Evolutionary conservation across 2,888 invertebrate genomes (phyloP).

Genomic region (Subacronicta megacephala): DNA sequence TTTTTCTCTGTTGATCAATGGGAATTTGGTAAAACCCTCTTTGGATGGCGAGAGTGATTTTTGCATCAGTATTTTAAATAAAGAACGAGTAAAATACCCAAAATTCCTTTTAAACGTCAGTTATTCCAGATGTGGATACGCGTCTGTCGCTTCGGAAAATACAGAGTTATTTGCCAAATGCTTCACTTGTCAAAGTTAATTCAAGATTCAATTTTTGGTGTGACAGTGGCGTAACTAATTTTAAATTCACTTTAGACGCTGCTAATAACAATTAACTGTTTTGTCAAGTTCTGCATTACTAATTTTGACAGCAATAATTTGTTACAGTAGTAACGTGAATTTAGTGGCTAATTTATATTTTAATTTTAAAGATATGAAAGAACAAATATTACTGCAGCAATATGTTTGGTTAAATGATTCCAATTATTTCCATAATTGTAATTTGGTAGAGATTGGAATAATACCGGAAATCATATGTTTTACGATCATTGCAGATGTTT

Average conservation of each 20-base stretch:
- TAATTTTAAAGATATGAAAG: no score
- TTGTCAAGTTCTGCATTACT: slow-evolving; percentile 31
- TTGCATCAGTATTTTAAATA: background rate
- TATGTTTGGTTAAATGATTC: background rate
- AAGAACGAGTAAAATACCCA: no score
- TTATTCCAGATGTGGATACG: background rate
- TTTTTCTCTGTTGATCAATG: background rate
- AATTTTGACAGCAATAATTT: slow-evolving; percentile 33
- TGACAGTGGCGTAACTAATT: slow-evolving; percentile 42
- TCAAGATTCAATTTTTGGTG: slow-evolving; percentile 34
- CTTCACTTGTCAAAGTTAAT: slow-evolving; percentile 31
- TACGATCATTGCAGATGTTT: slow-evolving; percentile 18
- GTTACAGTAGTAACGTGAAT: slow-evolving; percentile 8
- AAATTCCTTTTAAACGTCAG: no score
- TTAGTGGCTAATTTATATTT: background rate
- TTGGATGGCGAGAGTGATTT: background rate
- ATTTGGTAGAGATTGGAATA: slow-evolving; percentile 12
- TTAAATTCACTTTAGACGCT: slow-evolving; percentile 35
- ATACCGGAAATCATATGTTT: slow-evolving; percentile 31
- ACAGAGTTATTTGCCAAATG: slow-evolving; percentile 27
- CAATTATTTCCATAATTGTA: slow-evolving; percentile 9
- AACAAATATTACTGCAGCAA: slow-evolving; percentile 1
- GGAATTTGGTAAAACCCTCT: slow-evolving; percentile 13
- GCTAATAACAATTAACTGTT: slow-evolving; percentile 33
- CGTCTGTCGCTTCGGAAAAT: slow-evolving; percentile 7